Conservation (phyloP, 2,888 invertebrate species). For the Opisthograptis luteolata region DNA sequence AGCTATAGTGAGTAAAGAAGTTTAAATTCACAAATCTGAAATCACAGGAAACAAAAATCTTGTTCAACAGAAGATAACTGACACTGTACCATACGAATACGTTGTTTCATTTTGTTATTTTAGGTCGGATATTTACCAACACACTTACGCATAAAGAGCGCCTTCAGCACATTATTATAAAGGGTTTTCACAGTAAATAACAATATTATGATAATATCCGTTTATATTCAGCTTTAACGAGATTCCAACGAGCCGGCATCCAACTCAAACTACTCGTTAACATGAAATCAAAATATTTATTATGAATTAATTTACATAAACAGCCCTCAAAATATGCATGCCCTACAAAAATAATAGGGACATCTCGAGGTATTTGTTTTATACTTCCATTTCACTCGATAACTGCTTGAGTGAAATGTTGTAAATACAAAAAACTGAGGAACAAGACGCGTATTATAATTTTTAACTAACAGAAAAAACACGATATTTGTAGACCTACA, state of each 20-base stretch:
- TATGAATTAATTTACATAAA: slow-evolving; percentile 81
- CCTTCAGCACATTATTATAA: slow-evolving; percentile 28
- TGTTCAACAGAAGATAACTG: slow-evolving; percentile 14
- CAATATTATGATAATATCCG: slow-evolving; percentile 73
- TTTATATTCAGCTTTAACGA: slow-evolving; percentile 72
- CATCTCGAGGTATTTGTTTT: slow-evolving; percentile 12
- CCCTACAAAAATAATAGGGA: slow-evolving; percentile 45
- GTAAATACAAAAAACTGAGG: too few relatives aligned
- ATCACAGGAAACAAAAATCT: slow-evolving; percentile 1
- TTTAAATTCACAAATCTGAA: slow-evolving; percentile 5
- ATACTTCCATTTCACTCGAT: neutral
- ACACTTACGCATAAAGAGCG: slow-evolving; percentile 29
- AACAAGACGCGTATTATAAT: too few relatives aligned
- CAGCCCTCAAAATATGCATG: slow-evolving; percentile 66
- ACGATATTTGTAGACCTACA: too few relatives aligned
- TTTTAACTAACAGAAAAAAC: too few relatives aligned
- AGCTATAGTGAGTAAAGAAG: too few relatives aligned
- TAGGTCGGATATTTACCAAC: slow-evolving; percentile 22
- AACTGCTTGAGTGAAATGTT: too few relatives aligned
- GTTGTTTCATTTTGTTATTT: slow-evolving; percentile 21
- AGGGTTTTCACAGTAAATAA: slow-evolving; percentile 61
- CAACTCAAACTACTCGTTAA: slow-evolving; percentile 74
- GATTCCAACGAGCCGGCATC: slow-evolving; percentile 63
- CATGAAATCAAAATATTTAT: slow-evolving; percentile 79
- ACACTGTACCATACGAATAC: slow-evolving; percentile 4